Evolutionary conservation across 2,888 invertebrate species (phyloP).

Genomic region (Ophonus ardosiacus): DNA sequence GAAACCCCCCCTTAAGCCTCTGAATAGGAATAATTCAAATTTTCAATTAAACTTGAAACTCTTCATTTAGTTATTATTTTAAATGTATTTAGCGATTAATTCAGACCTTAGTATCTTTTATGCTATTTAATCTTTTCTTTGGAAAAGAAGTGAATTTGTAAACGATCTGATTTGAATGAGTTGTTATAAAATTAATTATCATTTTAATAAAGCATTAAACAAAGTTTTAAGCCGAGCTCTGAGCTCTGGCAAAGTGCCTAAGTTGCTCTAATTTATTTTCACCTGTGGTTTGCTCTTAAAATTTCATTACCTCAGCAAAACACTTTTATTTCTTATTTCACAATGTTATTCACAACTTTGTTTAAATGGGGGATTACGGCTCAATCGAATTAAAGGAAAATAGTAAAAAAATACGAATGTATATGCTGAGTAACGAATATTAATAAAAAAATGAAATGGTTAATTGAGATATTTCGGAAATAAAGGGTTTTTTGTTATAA

Average conservation of each 20-base stretch:
- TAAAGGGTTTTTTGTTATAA: too few species aligned
- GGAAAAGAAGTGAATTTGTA: background rate
- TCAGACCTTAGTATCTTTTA: background rate
- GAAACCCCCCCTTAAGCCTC: too few species aligned
- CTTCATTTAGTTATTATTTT: background rate
- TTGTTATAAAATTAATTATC: slow-evolving; percentile 28
- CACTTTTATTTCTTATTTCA: background rate
- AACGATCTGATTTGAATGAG: slow-evolving; percentile 3
- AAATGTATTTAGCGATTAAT: background rate
- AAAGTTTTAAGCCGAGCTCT: background rate
- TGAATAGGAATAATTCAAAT: too few species aligned
- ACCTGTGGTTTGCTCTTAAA: background rate
- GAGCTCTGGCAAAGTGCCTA: background rate
- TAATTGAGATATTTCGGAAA: too few species aligned
- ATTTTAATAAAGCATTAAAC: slow-evolving; percentile 32
- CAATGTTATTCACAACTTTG: background rate
- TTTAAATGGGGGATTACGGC: background rate
- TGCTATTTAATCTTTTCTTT: background rate
- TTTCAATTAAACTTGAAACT: too few species aligned
- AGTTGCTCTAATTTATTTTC: background rate
- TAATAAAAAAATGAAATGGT: too few species aligned
- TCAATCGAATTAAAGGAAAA: too few species aligned
- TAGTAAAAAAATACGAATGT: too few species aligned
- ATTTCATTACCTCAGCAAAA: background rate
- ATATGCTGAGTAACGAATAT: too few species aligned